Base-by-base conservation (phyloP, 2,888 invertebrate species). In the Trichopria drosophilae region DNA sequence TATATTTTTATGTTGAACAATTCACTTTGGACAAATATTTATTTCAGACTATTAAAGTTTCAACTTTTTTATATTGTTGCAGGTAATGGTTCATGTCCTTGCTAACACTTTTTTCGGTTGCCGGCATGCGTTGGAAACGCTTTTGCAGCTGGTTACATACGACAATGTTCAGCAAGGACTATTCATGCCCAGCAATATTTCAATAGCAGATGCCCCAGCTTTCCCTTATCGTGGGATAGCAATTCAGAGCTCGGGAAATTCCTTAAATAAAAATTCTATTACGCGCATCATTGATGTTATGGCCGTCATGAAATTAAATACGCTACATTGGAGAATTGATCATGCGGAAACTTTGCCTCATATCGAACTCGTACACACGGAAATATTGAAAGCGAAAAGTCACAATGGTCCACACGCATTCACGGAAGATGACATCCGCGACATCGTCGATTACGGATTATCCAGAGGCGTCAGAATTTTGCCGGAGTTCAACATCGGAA, bases 151-250 rank as follows among this genome's bases (percentile, higher is more conserved):
- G 24, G 44, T 51, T 10, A 41, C 40, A 6, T 32, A n/a, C 16
- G 45, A 51, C 22, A 31, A 29, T 16, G n/a, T 15, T 6, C 23
- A 34, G 2, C 15, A 44, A 18, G 44, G 44, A 13, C n/a, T 50
- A 2, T 13, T 22, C 15, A 50, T 50, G 32, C 9, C 35, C 9
- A 12, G 20, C 6, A 13, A 44, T 9, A 44, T 18, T 6, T 9
- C 7, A 4, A 34, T 50, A 1, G 6, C n/a, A 12, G 44, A 50
- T 22, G 6, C 16, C 9, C 50, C 44, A 6, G n/a, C 9, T 2
- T 50, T 44, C 31, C 39, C 50, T 1, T 50, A 50, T 34, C 50
- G 50, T 13, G 50, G 50, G 2, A 26, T 50, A 22, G n/a, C 44
- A 9, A 9, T 50, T 10, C 43, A 50, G 9, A 43, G 37, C 5